Conservation (phyloP, 1,140 invertebrate genomes). For the Drosophila repletoides region DNA sequence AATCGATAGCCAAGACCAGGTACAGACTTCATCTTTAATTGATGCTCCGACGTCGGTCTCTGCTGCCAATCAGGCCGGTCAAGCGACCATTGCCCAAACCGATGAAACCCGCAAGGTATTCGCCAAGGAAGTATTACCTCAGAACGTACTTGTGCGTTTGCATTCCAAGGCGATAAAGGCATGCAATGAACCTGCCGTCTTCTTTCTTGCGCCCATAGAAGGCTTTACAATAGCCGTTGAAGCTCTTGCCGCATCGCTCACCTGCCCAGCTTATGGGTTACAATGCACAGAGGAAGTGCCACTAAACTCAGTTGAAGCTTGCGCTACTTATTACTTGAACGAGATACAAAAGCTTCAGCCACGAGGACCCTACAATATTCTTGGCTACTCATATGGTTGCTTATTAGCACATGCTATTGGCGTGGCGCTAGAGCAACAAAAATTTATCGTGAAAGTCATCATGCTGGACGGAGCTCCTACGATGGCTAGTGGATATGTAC, state of each 20-base stretch:
- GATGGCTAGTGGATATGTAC: constrained; percentile 92
- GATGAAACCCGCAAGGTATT: constrained; percentile 84
- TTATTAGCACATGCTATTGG: constrained; percentile 97
- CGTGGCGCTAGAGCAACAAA: constrained; percentile 88
- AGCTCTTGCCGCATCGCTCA: constrained; percentile 87
- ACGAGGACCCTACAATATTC: constrained; percentile 91
- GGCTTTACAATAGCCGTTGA: constrained; percentile 90
- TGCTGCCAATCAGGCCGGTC: not conserved
- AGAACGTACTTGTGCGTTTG: constrained; percentile 86
- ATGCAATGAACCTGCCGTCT: constrained; percentile 84
- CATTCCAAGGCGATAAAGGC: constrained; percentile 82
- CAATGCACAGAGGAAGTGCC: constrained; percentile 93
- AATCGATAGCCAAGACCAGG: constrained; percentile 83
- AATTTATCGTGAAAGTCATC: constrained; percentile 86
- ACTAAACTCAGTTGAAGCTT: constrained; percentile 87
- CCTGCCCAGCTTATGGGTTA: constrained; percentile 92
- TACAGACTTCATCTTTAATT: constrained; percentile 4
- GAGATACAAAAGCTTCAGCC: constrained; percentile 90
- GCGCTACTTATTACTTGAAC: constrained; percentile 92
- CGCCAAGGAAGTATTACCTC: constrained; percentile 86
- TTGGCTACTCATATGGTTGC: constrained; percentile 97
- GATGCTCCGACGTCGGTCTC: not conserved
- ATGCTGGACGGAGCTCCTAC: constrained; percentile 95
- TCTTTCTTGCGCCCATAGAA: constrained; percentile 96
- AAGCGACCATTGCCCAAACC: constrained; percentile 48